Conservation (phyloP, 2,888 invertebrate genomes). For the Drosophila recens region DNA sequence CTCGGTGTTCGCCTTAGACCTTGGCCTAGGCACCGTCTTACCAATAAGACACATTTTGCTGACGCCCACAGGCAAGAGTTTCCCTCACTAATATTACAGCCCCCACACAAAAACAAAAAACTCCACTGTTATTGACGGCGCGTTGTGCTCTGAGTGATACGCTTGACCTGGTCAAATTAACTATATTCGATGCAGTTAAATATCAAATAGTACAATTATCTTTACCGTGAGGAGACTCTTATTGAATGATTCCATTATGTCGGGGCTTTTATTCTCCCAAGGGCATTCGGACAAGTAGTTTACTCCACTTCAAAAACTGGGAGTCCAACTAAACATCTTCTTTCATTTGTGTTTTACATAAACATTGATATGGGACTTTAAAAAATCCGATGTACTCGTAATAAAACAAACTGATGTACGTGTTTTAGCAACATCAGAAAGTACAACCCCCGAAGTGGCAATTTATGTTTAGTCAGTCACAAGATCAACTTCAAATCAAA, state of each 20-base stretch:
- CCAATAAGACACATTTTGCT: slow-evolving; percentile 24
- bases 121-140: slow-evolving; percentile 21
- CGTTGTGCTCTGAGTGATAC: slow-evolving; percentile 12
- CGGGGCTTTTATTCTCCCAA: not conserved
- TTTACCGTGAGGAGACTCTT: not conserved
- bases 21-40: slow-evolving; percentile 6
- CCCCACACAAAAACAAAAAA: not conserved
- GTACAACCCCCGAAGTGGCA: not conserved
- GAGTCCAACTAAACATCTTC: not conserved
- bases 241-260: slow-evolving; percentile 11
- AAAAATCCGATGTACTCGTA: not conserved
- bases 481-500: too few species aligned
- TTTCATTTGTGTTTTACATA: not conserved
- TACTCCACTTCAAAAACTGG: not conserved
- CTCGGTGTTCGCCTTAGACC: slow-evolving; percentile 14
- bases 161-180: slow-evolving; percentile 28
- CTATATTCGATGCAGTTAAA: slow-evolving; percentile 15
- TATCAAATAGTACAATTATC: slow-evolving; percentile 6
- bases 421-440: too few species aligned
- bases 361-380: not conserved
- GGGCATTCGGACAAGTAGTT: not conserved
- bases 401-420: too few species aligned
- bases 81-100: slow-evolving; percentile 4
- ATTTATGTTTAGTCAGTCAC: not conserved
- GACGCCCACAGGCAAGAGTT: slow-evolving; percentile 20